Base-by-base conservation (phyloP, 2,888 invertebrate species). In the Chymomyza fuscimana region DNA sequence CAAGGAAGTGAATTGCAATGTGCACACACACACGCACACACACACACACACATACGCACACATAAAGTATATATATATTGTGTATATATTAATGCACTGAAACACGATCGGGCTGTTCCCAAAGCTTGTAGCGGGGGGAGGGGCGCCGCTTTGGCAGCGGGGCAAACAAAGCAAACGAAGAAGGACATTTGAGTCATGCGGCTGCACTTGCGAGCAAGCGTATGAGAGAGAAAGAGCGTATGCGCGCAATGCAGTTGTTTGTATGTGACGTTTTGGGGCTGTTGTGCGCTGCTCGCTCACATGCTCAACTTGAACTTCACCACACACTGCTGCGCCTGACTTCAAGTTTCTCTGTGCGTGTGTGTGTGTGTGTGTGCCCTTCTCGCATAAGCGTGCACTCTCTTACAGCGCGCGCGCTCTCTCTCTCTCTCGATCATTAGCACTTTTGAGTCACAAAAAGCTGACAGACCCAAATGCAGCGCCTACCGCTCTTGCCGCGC, bases 131-230 rank as follows among this genome's bases (percentile, higher is more conserved):
- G 54, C 32, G 1, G 54, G 5, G 5, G 1, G 54, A 0, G 5
- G 22, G 54, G 54, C 25, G 25, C 25, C 25, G 25, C 19, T 19
- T 19, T 2, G 2, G 19, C 12, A 52, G 52, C 4, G 52, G 52
- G 6, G 58, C 19, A 56, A 56, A 15, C 15, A 58, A 63, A 19
- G 19, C 15, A 61, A 36, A 62, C 67, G 65, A 64, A 78, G 82
- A 81, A 89, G 90, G 89, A 89, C 86, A 89, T 87, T 87, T 86
- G 81, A 82, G 75, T 87, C 80, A 77, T 74, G 64, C 70, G 69
- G 70, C 67, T 32, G 66, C 67, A 67, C 65, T 54, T 54, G 54
- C 16, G 54, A 9, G 54, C 54, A 15, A 19, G 19, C 16, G 16
- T 51, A 2, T 54, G 54, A 10, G 54, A 69, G 70, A 59, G 56